These are phyloP conservation scores for Setophaga petechia DNA, from an alignment of 2,113 vertebrate genomes.

Conservation along the genomic window DNA sequence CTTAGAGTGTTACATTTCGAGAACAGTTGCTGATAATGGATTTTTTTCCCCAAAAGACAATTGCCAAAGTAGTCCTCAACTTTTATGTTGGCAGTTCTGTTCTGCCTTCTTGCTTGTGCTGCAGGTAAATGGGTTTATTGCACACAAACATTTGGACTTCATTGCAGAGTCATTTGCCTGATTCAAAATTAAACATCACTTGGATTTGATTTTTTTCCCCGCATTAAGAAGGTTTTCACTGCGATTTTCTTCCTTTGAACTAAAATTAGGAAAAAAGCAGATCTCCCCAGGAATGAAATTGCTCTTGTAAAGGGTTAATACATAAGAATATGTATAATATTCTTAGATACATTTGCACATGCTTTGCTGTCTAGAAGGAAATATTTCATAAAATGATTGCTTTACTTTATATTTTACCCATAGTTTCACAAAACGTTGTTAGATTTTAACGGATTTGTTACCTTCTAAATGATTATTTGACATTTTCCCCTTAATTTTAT, in stretches of 20 bases:
- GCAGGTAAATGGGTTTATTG: constrained; percentile 16
- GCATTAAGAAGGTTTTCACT: not conserved
- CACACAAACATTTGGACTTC: constrained; percentile 4
- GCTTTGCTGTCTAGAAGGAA: not conserved
- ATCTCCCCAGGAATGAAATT: not conserved
- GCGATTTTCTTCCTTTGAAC: not conserved
- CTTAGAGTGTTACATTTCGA: not conserved
- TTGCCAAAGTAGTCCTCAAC: not conserved
- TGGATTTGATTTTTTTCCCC: not conserved
- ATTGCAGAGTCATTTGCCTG: not conserved
- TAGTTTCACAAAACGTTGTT: not conserved
- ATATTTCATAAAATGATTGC: not conserved
- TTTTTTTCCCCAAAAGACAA: not conserved
- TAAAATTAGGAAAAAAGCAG: not conserved
- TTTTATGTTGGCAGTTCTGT: constrained; percentile 24
- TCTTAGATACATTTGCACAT: not conserved
- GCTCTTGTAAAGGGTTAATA: not conserved
- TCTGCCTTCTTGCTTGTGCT: constrained; percentile 1
- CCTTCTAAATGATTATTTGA: not conserved
- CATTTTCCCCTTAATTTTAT: fast-evolving
- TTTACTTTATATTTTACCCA: not conserved
- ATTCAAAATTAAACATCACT: not conserved
- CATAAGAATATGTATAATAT: not conserved
- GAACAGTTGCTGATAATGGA: not conserved
- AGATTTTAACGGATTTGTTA: not conserved